Evolutionary conservation across 1,140 invertebrate genomes (phyloP), one percentile per base, ranked within the genome.

Genomic region (Ceratitis capitata): DNA sequence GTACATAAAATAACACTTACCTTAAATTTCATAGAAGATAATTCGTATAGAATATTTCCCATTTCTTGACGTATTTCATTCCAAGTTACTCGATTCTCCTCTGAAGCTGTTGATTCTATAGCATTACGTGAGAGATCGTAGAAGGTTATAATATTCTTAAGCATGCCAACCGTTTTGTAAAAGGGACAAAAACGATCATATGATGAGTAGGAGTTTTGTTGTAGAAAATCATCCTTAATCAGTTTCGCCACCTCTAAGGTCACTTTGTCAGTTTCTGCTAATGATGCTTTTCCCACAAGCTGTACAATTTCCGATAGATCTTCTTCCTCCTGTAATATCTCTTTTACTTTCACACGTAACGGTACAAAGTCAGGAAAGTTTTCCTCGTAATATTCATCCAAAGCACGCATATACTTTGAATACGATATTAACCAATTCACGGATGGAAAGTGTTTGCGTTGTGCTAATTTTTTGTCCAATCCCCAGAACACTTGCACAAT

Each of bases 301-400:
- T 97, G 96, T 39, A 98, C 96, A 89, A 98, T 97, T 94, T 98
- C 97, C 42, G 96, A 95, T 86, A 97, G 92, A 92, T 97, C 97
- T 91, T 97, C 96, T 92, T 98, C 96, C 91, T 97, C 96, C 92
- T 97, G 96, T 26, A 97, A 90, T 86, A 96, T 95, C 88, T 96
- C 94, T 87, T 95, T 95, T 69, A 95, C 94, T 87, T 92, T 93
- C 1, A 93, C 92, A 26, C 94, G 91, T 26, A 94, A 87, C 3
- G 95, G 93, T 0, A 96, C 94, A 92, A 98, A 97, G 6, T 88
- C 89, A 82, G 95, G 94, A 91, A 94, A 96, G 88, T 95, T 93
- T 89, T 94, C 94, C 69, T 97, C 96, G 91, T 98, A 97, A 90
- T 95, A 97, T 74, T 95, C 94, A 89, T 97, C 97, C 56, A 97